These are phyloP conservation scores for Poecilia latipinna DNA, from an alignment of 2,113 vertebrate species.

Conservation along the genomic window DNA sequence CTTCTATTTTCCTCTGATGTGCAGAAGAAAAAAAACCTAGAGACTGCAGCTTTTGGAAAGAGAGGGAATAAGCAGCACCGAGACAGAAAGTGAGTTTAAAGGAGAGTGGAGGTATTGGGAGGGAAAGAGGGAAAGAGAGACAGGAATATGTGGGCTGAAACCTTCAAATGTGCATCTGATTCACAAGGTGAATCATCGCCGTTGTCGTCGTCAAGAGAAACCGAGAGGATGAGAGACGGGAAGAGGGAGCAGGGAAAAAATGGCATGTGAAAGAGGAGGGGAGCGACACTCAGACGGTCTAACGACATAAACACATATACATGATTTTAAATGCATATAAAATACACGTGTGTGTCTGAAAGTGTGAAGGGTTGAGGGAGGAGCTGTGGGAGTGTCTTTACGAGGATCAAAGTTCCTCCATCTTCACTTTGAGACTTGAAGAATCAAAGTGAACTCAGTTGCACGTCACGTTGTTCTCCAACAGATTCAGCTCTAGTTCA, in stretches of 20 bases:
- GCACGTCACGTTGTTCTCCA: background rate
- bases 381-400: conserved; percentile 34
- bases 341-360: conserved; percentile 4
- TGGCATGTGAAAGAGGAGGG: conserved; percentile 19
- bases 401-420: background rate
- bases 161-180: conserved; percentile 67
- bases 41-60: conserved; percentile 40
- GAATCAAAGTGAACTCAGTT: background rate
- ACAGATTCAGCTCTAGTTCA: no score
- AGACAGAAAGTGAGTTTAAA: conserved; percentile 13
- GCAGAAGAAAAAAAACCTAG: conserved; percentile 48
- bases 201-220: conserved; percentile 50
- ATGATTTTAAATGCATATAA: background rate
- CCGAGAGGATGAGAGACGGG: conserved; percentile 37
- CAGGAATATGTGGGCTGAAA: conserved; percentile 61
- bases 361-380: conserved; percentile 14
- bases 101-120: background rate
- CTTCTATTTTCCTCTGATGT: conserved; percentile 22
- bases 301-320: conserved; percentile 8
- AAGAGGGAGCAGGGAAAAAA: conserved; percentile 23
- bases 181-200: conserved; percentile 70
- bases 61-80: background rate
- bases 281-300: conserved; percentile 16
- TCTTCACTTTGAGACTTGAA: background rate
- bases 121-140: conserved; percentile 2